Evolutionary conservation across 2,888 invertebrate genomes (phyloP).

Genomic region (Drosophila hamatofila): DNA sequence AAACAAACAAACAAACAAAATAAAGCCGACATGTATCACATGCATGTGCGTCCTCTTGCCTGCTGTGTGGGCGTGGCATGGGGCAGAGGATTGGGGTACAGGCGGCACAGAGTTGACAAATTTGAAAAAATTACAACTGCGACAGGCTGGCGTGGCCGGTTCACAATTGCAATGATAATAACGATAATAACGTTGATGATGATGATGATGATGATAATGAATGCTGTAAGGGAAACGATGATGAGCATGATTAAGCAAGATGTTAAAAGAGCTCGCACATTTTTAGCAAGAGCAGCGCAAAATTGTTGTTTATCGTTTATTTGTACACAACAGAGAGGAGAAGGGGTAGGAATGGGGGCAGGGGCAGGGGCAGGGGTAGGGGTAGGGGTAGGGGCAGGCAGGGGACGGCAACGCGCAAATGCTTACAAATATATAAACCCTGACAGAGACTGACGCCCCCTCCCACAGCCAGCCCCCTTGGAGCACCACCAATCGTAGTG

Average conservation of each 20-base stretch:
- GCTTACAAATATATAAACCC: slow-evolving; percentile 61
- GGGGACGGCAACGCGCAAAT: slow-evolving; percentile 24
- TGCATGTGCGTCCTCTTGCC: slow-evolving; percentile 48
- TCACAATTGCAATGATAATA: slow-evolving; percentile 40
- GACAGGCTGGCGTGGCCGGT: slow-evolving; percentile 24
- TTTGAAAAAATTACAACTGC: slow-evolving; percentile 74
- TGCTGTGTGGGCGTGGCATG: slow-evolving; percentile 2
- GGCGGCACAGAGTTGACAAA: slow-evolving; percentile 67
- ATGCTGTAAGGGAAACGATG: slow-evolving; percentile 11
- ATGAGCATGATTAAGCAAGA: slow-evolving; percentile 48
- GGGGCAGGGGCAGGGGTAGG: not conserved
- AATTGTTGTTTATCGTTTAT: slow-evolving; percentile 59
- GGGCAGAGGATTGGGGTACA: not conserved
- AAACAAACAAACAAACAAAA: slow-evolving; percentile 15
- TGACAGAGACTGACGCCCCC: not conserved
- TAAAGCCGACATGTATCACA: slow-evolving; percentile 69
- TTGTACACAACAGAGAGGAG: slow-evolving; percentile 30
- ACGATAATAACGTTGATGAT: not conserved
- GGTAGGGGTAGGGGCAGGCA: not conserved
- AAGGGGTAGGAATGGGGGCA: too few species aligned
- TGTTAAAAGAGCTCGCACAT: slow-evolving; percentile 38
- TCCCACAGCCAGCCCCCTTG: not conserved
- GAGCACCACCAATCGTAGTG: not conserved
- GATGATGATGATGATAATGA: slow-evolving; percentile 32
- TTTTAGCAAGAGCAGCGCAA: slow-evolving; percentile 41